A percentile compares a stretch with the other conserved stretches of the same genome.
phyloP scores from a whole-genome alignment of 1,140 invertebrate species.

The Galendromus occidentalis region DNA sequence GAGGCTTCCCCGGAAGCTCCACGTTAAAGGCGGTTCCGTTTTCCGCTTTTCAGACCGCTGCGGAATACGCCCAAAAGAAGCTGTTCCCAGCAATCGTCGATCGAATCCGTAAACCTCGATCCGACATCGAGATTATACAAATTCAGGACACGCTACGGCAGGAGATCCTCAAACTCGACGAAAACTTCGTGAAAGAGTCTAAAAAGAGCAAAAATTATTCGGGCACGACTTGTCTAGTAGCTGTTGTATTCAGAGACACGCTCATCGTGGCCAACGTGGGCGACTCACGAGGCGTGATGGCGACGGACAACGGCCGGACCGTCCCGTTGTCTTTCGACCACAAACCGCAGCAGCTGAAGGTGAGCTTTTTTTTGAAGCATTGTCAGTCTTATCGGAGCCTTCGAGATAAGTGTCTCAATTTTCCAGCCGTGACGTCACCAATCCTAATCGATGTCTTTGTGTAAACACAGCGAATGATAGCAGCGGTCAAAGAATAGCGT shows the following conservation, averaged over 20 bases:
- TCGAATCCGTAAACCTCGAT: background rate
- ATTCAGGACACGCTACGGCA: slow-evolving; percentile 14
- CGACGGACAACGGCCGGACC: slow-evolving; percentile 62
- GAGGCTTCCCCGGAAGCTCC: background rate
- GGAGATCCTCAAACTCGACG: slow-evolving; percentile 13
- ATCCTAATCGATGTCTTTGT: no score
- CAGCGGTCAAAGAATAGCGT: no score
- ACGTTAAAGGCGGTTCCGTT: slow-evolving; percentile 15
- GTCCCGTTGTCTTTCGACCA: slow-evolving; percentile 88
- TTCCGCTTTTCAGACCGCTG: slow-evolving; percentile 46
- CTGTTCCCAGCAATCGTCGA: slow-evolving; percentile 40
- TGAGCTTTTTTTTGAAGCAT: no score
- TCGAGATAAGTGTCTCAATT: no score
- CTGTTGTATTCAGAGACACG: slow-evolving; percentile 42
- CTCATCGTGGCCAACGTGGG: slow-evolving; percentile 86
- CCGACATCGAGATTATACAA: background rate
- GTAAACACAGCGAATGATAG: no score
- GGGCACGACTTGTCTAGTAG: slow-evolving; percentile 80
- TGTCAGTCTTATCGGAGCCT: no score
- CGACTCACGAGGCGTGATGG: slow-evolving; percentile 84
- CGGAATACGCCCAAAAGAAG: slow-evolving; percentile 64
- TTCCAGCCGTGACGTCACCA: no score
- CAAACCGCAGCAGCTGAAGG: slow-evolving; percentile 68
- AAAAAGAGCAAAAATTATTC: slow-evolving; percentile 16
- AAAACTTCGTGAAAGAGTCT: slow-evolving; percentile 13